Conservation (phyloP, 2,888 invertebrate genomes). For the Chrysina gloriosa region DNA sequence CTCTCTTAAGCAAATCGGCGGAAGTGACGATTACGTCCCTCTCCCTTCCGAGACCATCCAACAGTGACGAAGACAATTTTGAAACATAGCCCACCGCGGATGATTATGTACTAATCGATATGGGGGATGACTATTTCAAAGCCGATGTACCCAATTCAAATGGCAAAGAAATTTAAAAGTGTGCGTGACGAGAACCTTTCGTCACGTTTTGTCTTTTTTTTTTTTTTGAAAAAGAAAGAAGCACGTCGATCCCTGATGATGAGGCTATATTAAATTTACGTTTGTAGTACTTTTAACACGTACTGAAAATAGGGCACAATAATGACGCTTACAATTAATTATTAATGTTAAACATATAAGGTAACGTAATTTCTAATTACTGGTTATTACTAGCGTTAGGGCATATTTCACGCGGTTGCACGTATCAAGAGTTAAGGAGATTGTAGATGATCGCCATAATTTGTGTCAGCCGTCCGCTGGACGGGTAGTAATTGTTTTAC, state of each 20-base stretch:
- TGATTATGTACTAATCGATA: not conserved
- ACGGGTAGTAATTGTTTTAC: no score
- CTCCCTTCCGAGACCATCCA: conserved; percentile 43
- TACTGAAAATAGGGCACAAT: conserved; percentile 60
- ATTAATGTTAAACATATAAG: conserved; percentile 15
- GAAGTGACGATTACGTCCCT: conserved; percentile 64
- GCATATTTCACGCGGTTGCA: no score
- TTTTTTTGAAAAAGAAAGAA: no score
- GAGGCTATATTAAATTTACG: no score
- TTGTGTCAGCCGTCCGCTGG: no score
- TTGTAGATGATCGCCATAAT: no score
- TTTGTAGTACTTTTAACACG: conserved; percentile 48
- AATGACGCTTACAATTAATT: conserved; percentile 56
- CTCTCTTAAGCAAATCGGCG: conserved; percentile 59
- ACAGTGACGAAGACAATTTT: conserved; percentile 34
- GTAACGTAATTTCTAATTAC: no score
- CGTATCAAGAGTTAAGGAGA: no score
- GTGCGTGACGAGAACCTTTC: no score
- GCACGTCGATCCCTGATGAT: no score
- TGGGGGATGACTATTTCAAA: not conserved
- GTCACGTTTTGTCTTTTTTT: no score
- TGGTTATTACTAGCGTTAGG: not conserved
- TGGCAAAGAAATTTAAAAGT: no score
- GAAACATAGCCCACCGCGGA: conserved; percentile 14
- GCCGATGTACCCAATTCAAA: not conserved